Evolutionary conservation across 92 coral and sea anemone genomes (phyloP).

Genomic region (Ricordea florida): DNA sequence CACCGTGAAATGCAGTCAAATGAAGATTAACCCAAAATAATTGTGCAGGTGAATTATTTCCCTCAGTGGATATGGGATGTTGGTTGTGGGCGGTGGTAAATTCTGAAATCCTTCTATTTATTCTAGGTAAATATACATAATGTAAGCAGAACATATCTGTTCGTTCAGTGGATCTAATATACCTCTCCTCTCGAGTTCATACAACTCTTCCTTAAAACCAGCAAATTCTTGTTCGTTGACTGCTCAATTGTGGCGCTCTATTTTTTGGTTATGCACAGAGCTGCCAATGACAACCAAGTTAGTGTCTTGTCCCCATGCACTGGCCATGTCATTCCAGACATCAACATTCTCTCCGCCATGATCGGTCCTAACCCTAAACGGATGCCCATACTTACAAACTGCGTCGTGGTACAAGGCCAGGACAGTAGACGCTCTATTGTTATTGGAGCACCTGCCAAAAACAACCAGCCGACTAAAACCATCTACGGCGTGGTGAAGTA

Average conservation of each 20-base stretch:
- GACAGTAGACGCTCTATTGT: slow-evolving; percentile 17
- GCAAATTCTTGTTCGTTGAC: slow-evolving; percentile 50
- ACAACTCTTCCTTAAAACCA: slow-evolving; percentile 30
- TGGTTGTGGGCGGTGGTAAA: slow-evolving; percentile 59
- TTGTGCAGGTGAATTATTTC: slow-evolving; percentile 49
- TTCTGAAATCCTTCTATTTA: slow-evolving; percentile 38
- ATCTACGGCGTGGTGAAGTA: slow-evolving; percentile 25
- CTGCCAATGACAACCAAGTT: slow-evolving; percentile 42
- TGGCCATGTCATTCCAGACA: slow-evolving; percentile 51
- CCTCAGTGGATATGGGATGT: slow-evolving; percentile 57
- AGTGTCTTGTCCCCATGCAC: slow-evolving; percentile 50
- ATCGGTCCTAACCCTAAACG: slow-evolving; percentile 42
- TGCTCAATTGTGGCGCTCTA: slow-evolving; percentile 58
- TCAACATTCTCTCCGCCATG: slow-evolving; percentile 56
- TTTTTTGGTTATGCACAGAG: slow-evolving; percentile 55
- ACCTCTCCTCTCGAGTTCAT: slow-evolving; percentile 52
- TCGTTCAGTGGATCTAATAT: slow-evolving; percentile 49
- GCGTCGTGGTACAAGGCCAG: neutral
- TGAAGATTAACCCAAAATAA: slow-evolving; percentile 41
- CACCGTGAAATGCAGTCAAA: slow-evolving; percentile 14
- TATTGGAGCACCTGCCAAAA: slow-evolving; percentile 11
- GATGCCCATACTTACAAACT: slow-evolving; percentile 17
- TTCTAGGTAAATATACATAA: slow-evolving; percentile 50
- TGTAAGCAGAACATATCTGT: slow-evolving; percentile 63
- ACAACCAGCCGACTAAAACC: slow-evolving; percentile 32